Percentiles rank a stretch among this genome's conserved stretches.
phyloP scores from a whole-genome alignment of 1,140 invertebrate species.

The Drosophila simulans region DNA sequence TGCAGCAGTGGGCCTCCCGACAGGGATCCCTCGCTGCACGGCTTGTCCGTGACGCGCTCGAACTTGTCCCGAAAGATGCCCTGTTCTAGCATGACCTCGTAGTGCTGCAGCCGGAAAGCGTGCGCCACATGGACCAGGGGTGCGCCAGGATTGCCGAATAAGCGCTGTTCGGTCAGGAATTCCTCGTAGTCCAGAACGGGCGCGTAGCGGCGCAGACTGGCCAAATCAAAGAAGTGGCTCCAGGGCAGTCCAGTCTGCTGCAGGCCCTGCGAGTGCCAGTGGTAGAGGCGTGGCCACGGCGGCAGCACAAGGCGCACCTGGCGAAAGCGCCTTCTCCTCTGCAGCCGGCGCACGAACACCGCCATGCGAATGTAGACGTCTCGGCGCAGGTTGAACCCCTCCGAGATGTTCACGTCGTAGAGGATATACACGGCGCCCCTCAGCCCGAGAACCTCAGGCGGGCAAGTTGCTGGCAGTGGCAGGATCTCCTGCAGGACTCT shows the following conservation, averaged over 20 bases:
- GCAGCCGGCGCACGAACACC: constrained; percentile 89
- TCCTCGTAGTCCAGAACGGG: constrained; percentile 96
- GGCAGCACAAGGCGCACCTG: constrained; percentile 91
- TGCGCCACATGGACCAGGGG: constrained; percentile 86
- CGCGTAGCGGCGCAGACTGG: constrained; percentile 91
- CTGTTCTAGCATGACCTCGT: constrained; percentile 92
- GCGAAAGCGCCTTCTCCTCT: constrained; percentile 84
- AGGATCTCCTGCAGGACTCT: constrained; percentile 24
- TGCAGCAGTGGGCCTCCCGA: constrained; percentile 62
- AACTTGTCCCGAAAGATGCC: constrained; percentile 94
- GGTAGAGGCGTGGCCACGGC: constrained; percentile 95
- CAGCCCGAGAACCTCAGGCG: constrained; percentile 38
- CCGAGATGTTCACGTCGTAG: constrained; percentile 96
- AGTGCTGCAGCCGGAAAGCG: constrained; percentile 94
- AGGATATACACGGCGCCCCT: constrained; percentile 85
- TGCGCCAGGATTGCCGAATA: constrained; percentile 73
- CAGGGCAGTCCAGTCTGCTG: constrained; percentile 86
- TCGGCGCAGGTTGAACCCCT: constrained; percentile 98
- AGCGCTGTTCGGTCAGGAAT: constrained; percentile 86
- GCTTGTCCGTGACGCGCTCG: constrained; percentile 86
- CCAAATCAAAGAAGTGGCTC: constrained; percentile 94
- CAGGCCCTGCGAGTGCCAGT: constrained; percentile 91
- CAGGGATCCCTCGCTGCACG: constrained; percentile 61
- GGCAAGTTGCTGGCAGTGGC: constrained; percentile 41
- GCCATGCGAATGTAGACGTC: constrained; percentile 98